Base-by-base conservation (phyloP, 2,113 vertebrate genomes). In the Bombycilla garrulus region DNA sequence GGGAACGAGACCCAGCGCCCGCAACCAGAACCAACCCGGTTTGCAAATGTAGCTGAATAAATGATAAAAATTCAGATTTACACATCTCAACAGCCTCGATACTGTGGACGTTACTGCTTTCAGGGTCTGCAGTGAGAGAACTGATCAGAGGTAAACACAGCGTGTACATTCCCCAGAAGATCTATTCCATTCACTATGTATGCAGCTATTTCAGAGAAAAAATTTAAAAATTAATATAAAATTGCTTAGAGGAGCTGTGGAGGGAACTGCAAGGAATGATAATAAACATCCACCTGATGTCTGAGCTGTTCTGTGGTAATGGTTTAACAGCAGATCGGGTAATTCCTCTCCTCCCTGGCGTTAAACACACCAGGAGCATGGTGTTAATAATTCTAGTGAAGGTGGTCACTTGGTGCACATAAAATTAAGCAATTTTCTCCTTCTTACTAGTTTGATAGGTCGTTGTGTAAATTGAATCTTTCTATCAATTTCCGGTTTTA, bases 91-190 rank as follows among this genome's bases (percentile, higher is more conserved):
- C 64, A 66, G 66, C 45, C 47, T 48, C 23, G 2, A n/a, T 11
- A 22, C 35, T 19, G 38, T 1, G 0, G 36, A n/a, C 0, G 0
- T 40, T 33, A 31, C 33, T 9, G 5, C 54, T 64, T 36, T 19
- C 44, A 85, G 53, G 26, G 67, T 4, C 62, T 53, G 64, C 31
- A 36, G 64, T 1, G 3, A 40, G 35, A 69, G n/a, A 65, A 48
- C 11, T 6, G 40, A 28, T 3, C 54, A 29, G 77, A 84, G 35
- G 50, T 10, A 57, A 73, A 86, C 54, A 44, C 29, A 42, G 73
- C 1, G 0, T 19, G 11, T 5, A 12, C n/a, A 14, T 78, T 22
- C 40, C 54, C 44, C 31, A 1, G 10, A 71, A 56, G 11, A 45
- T 33, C 82, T 36, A 15, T 28, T 64, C 53, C 33, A 18, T 26